phyloP scores from a whole-genome alignment of 2,797 vertebrate genomes.

The Poeciliopsis gracilis region DNA sequence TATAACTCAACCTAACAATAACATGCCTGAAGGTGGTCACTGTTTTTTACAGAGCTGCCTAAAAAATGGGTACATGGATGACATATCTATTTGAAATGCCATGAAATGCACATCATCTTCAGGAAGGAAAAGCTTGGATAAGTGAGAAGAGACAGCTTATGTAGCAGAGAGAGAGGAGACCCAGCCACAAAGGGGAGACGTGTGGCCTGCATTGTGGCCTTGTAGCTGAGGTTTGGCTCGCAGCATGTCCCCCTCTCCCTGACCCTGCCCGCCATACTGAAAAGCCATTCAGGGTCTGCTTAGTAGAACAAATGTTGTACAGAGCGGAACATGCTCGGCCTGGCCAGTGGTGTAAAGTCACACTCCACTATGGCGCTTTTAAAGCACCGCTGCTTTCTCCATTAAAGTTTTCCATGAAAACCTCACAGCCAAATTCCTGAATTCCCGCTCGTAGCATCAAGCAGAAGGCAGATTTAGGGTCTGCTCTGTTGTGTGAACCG shows the following conservation, averaged over 20 bases:
- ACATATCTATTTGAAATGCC: background rate
- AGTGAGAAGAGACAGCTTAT: constrained; percentile 27
- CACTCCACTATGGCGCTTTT: constrained; percentile 67
- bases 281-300: constrained; percentile 67
- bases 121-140: constrained; percentile 16
- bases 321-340: constrained; percentile 76
- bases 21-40: background rate
- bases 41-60: background rate
- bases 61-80: background rate
- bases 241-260: constrained; percentile 58
- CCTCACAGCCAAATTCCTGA: constrained; percentile 68
- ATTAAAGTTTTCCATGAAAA: constrained; percentile 78
- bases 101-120: background rate
- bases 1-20: background rate
- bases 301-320: constrained; percentile 73
- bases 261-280: constrained; percentile 71
- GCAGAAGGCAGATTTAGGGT: constrained; percentile 55
- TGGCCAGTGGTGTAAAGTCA: constrained; percentile 70
- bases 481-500: constrained; percentile 21
- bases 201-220: constrained; percentile 63
- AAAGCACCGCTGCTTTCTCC: constrained; percentile 75
- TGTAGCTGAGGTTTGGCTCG: constrained; percentile 69
- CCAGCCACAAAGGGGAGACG: constrained; percentile 52
- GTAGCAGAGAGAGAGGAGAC: constrained; percentile 24
- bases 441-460: constrained; percentile 68